Conservation (phyloP, 2,113 vertebrate genomes). For the Neoarius graeffei region DNA sequence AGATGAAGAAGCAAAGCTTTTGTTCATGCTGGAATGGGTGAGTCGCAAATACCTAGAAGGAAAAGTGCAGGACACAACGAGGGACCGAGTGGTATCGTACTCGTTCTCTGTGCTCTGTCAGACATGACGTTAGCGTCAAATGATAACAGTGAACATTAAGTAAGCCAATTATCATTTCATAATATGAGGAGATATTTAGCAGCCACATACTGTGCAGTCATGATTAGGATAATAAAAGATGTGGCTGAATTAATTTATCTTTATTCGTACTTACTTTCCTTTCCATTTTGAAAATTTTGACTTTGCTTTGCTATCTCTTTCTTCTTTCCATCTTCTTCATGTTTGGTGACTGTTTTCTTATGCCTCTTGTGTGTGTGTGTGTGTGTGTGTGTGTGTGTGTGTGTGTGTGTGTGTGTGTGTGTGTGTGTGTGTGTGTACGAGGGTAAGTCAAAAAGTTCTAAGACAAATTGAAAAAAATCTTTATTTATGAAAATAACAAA, state of each 20-base stretch:
- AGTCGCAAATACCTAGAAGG: slow-evolving; percentile 47
- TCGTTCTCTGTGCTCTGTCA: slow-evolving; percentile 18
- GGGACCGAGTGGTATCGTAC: neutral
- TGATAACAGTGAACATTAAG: slow-evolving; percentile 29
- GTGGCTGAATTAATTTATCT: slow-evolving; percentile 24
- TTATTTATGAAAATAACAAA: too few relatives aligned
- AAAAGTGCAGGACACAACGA: slow-evolving; percentile 23
- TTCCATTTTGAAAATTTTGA: neutral
- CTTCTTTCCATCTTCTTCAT: neutral
- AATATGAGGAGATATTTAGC: slow-evolving; percentile 33
- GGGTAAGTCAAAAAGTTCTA: too few relatives aligned
- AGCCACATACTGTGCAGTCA: slow-evolving; percentile 29
- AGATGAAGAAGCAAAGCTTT: slow-evolving; percentile 56
- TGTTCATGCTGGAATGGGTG: slow-evolving; percentile 5
- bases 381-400: too few relatives aligned
- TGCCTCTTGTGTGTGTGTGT: too few relatives aligned
- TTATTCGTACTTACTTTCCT: neutral
- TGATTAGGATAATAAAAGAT: slow-evolving; percentile 35
- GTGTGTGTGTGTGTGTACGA: too few relatives aligned
- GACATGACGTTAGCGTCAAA: slow-evolving; percentile 31
- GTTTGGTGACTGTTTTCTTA: neutral
- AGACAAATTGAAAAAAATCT: too few relatives aligned
- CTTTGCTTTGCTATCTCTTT: neutral
- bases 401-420: too few relatives aligned
- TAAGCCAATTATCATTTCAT: slow-evolving; percentile 37